These are phyloP conservation scores for Physocephala rufipes DNA, from an alignment of 2,888 invertebrate species.

Conservation along the genomic window DNA sequence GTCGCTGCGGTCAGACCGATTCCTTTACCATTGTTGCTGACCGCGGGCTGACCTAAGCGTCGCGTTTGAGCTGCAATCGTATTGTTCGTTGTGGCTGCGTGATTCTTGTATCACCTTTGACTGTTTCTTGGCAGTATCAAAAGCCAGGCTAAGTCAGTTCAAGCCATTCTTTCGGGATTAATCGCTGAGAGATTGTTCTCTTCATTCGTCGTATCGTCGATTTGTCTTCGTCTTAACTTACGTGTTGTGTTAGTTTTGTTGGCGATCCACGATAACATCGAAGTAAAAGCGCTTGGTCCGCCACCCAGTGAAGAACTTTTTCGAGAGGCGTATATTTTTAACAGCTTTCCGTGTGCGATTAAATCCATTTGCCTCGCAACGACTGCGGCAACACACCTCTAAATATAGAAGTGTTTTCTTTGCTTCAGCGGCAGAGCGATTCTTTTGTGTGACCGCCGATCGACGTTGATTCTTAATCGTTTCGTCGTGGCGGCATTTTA, in stretches of 20 bases:
- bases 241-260: not conserved
- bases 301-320: slow-evolving; percentile 24
- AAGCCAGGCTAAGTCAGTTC: too few relatives aligned
- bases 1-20: slow-evolving; percentile 11
- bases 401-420: not conserved
- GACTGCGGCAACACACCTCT: slow-evolving; percentile 19
- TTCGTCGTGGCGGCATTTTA: slow-evolving; percentile 38
- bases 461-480: slow-evolving; percentile 32
- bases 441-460: slow-evolving; percentile 35
- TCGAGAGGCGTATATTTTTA: slow-evolving; percentile 31
- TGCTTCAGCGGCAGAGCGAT: slow-evolving; percentile 7
- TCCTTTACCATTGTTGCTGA: slow-evolving; percentile 5
- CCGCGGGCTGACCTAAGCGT: too few relatives aligned
- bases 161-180: slow-evolving; percentile 3
- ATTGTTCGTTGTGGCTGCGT: not conserved
- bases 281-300: not conserved
- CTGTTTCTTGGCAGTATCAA: not conserved
- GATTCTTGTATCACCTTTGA: not conserved
- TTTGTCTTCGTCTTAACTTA: not conserved
- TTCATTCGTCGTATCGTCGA: too few relatives aligned
- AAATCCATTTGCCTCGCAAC: slow-evolving; percentile 42
- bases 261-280: slow-evolving; percentile 20
- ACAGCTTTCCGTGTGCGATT: slow-evolving; percentile 40
- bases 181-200: not conserved
- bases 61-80: not conserved